Evolutionary conservation across 2,888 invertebrate species (phyloP), one percentile per base, ranked within the genome.

Genomic region (Amblyjoppa proteus): DNA sequence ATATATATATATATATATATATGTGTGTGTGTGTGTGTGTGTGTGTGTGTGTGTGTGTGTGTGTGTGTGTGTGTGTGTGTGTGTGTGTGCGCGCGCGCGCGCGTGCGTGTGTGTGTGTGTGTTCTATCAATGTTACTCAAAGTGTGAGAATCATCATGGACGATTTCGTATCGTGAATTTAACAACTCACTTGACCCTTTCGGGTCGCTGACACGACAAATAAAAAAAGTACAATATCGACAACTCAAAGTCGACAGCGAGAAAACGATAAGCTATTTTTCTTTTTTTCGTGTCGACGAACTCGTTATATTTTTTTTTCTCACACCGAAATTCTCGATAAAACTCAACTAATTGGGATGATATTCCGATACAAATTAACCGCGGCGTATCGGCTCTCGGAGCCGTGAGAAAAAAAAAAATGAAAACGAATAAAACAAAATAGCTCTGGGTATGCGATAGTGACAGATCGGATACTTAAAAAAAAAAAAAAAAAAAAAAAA

Each of bases 331-430:
- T 25, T 13, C n/a, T 45, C 58, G 58, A 81, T 81, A 73, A 84
- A 68, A 77, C 73, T 41, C 1, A 53, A 68, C 73, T 81, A 77
- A 76, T 84, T 71, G 66, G 76, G 13, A 31, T 49, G 31, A 64
- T 64, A 31, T 51, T 0, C 25, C 11, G 53, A 56, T 28, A 77
- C 81, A 58, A 81, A 64, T 74, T 1, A 49, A 58, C 61, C 68
- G 13, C 20, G 49, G 1, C 64, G 68, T 79, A 66, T 66, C 66
- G 28, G 34, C 20, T 49, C 25, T 51, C 70, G 78, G 75, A 78
- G 68, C 34, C n/a, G 38, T 5, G 53, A 69, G 53, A 53, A 45
- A 45, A 45, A 45, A 45, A 13, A 13, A 45, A 45, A 49, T 34
- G 25, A 16, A 53, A 25, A 76, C 73, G 58, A 77, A 68, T 11